A percentile compares a stretch with the other conserved stretches of the same genome.
Conservation (phyloP, 2,797 vertebrate species). For the Sylvia borin region DNA sequence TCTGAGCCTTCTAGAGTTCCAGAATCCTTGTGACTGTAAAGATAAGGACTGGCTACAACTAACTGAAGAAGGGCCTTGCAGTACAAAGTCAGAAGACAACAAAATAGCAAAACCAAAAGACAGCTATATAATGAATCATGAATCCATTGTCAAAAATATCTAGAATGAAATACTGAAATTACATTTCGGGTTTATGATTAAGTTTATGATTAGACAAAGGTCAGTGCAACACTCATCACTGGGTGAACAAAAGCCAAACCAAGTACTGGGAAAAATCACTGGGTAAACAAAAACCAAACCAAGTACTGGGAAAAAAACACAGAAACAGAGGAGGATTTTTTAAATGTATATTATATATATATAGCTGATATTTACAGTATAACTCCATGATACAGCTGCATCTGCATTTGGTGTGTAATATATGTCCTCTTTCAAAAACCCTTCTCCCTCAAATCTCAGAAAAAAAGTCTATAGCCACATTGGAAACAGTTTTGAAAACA, state of each 20-base stretch:
- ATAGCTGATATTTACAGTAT: not conserved
- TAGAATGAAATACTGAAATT: not conserved
- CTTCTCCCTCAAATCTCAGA: not conserved
- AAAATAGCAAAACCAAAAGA: not conserved
- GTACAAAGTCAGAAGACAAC: not conserved
- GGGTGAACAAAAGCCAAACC: accelerated
- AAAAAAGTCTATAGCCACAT: not conserved
- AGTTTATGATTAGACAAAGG: not conserved
- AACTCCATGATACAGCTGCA: not conserved
- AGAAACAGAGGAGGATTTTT: not conserved
- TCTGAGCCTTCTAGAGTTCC: not conserved
- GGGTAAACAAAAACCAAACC: accelerated
- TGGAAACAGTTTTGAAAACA: not conserved
- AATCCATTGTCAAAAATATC: not conserved
- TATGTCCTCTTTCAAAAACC: not conserved
- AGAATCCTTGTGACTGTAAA: not conserved
- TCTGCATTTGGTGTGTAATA: not conserved
- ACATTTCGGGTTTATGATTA: not conserved
- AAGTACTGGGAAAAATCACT: not conserved
- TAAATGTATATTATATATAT: not conserved
- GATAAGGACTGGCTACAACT: not conserved
- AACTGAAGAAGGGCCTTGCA: not conserved
- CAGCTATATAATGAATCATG: not conserved
- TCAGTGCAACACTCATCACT: not conserved
- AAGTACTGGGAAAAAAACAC: not conserved